A percentile compares a stretch with the other conserved stretches of the same genome.
phyloP scores from a whole-genome alignment of 1,140 invertebrate species.

The Leptinotarsa undecemlineata region DNA sequence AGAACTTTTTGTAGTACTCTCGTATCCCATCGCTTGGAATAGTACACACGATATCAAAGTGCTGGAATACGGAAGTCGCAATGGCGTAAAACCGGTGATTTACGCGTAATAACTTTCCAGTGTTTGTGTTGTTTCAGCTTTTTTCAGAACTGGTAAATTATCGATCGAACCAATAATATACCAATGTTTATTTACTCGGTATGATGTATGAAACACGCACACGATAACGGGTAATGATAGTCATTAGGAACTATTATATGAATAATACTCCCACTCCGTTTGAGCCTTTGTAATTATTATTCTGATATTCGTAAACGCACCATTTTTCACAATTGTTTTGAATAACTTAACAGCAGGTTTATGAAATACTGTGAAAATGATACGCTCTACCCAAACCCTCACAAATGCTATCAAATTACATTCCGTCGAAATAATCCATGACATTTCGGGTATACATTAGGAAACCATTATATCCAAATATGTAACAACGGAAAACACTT shows the following conservation, averaged over 20 bases:
- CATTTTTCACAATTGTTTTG: too few relatives aligned
- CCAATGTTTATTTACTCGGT: not conserved
- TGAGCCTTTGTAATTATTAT: too few relatives aligned
- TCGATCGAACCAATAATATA: not conserved
- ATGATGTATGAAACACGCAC: not conserved
- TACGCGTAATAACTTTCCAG: not conserved
- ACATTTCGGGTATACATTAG: too few relatives aligned
- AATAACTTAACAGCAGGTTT: too few relatives aligned
- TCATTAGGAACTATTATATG: not conserved
- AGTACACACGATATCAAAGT: not conserved
- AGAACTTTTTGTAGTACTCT: too few relatives aligned
- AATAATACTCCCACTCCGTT: not conserved
- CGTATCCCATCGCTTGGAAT: not conserved
- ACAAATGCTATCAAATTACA: too few relatives aligned
- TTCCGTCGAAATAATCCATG: too few relatives aligned
- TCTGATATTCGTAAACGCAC: too few relatives aligned
- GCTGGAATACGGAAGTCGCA: not conserved
- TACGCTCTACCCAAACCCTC: too few relatives aligned
- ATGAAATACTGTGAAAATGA: too few relatives aligned
- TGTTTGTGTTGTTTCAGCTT: not conserved
- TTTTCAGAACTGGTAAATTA: not conserved
- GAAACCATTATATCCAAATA: too few relatives aligned
- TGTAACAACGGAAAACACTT: too few relatives aligned
- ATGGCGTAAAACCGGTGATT: conserved; percentile 8
- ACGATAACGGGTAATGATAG: not conserved